Conservation (phyloP, 1,140 invertebrate genomes). For the Drosophila ercepeae region DNA sequence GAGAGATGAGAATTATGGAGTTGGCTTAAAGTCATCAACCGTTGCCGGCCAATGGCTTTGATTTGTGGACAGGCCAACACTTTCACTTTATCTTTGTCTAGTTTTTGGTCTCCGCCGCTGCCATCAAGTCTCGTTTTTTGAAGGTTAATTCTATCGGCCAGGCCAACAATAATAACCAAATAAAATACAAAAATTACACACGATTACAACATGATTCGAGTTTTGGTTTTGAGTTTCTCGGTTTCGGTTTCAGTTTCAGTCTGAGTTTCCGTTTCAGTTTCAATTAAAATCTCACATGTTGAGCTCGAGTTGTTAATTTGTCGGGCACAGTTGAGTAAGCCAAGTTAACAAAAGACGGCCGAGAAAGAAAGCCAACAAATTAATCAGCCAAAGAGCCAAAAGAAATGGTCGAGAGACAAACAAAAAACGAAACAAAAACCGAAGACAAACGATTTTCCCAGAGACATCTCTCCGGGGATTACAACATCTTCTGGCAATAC, state of each 20-base stretch:
- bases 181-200: slow-evolving; percentile 5
- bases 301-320: slow-evolving; percentile 31
- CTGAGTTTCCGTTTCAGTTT: background rate
- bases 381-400: slow-evolving; percentile 23
- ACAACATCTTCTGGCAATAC: slow-evolving; percentile 34
- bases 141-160: slow-evolving; percentile 39
- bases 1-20: slow-evolving; percentile 43
- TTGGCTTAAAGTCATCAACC: slow-evolving; percentile 39
- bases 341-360: slow-evolving; percentile 7
- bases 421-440: background rate
- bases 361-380: slow-evolving; percentile 40
- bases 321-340: slow-evolving; percentile 18
- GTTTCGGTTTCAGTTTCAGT: background rate
- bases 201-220: slow-evolving; percentile 15
- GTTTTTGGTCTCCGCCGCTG: slow-evolving; percentile 11
- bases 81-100: slow-evolving; percentile 59
- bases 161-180: background rate
- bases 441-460: slow-evolving; percentile 58
- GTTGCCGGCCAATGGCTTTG: slow-evolving; percentile 32
- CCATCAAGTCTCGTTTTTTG: slow-evolving; percentile 4
- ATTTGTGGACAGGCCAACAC: slow-evolving; percentile 69
- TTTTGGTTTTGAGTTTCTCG: background rate
- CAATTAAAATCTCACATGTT: slow-evolving; percentile 6
- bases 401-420: slow-evolving; percentile 4
- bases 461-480: slow-evolving; percentile 48